These are phyloP conservation scores for Corythoichthys intestinalis DNA, from an alignment of 2,113 vertebrate species.

Conservation along the genomic window DNA sequence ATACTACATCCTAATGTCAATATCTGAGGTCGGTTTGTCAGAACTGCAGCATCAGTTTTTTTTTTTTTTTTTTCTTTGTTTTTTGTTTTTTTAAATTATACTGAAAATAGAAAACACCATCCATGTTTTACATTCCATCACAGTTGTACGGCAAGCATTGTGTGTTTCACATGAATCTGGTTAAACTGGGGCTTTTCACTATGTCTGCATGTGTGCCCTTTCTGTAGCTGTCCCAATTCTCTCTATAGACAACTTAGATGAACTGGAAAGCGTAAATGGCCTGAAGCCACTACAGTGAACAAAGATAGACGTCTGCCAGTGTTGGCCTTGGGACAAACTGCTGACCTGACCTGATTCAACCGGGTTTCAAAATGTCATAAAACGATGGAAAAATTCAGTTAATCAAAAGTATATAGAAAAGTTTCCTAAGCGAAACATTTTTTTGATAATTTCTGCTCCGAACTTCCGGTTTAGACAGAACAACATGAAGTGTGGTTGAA, in stretches of 20 bases:
- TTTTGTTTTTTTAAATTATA: no score
- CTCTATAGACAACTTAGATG: background rate
- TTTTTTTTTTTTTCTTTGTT: no score
- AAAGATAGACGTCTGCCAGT: background rate
- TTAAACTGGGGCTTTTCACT: background rate
- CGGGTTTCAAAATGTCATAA: background rate
- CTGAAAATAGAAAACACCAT: no score
- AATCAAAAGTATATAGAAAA: no score
- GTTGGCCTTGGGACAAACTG: background rate
- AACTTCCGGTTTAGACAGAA: no score
- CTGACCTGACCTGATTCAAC: background rate
- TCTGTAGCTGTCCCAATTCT: slow-evolving; percentile 3
- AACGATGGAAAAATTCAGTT: background rate
- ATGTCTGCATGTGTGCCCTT: background rate
- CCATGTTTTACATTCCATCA: no score
- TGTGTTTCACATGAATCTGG: background rate
- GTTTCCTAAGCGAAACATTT: no score
- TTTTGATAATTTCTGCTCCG: no score
- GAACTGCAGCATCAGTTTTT: no score
- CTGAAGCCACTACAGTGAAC: background rate
- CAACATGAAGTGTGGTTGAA: no score
- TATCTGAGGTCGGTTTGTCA: no score
- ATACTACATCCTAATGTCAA: no score
- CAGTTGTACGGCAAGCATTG: background rate
- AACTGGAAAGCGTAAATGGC: background rate